Evolutionary conservation across 2,888 invertebrate genomes (phyloP).

Genomic region (Meghimatium bilineatum): DNA sequence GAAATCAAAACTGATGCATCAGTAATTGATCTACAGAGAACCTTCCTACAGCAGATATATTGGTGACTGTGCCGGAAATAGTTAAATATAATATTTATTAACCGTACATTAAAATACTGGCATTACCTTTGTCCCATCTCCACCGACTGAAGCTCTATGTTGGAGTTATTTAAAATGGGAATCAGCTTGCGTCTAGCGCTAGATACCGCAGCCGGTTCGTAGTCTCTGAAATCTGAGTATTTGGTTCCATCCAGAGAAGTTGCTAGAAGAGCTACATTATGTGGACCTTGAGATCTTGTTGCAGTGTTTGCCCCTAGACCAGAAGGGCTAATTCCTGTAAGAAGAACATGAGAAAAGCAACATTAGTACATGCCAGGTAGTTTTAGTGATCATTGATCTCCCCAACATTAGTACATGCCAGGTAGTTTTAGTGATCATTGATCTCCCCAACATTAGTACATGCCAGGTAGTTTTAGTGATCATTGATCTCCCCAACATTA

Average conservation of each 20-base stretch:
- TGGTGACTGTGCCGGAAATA: background rate
- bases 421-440: too few species aligned
- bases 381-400: too few species aligned
- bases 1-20: too few species aligned
- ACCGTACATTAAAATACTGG: background rate
- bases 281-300: conserved; percentile 4
- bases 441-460: too few species aligned
- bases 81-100: too few species aligned
- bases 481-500: too few species aligned
- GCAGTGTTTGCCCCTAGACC: background rate
- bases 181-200: conserved; percentile 61
- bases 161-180: conserved; percentile 64
- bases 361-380: too few species aligned
- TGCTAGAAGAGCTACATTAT: background rate
- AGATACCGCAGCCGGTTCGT: conserved; percentile 57
- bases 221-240: conserved; percentile 62
- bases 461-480: too few species aligned
- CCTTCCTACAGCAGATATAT: too few species aligned
- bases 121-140: conserved; percentile 66
- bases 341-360: background rate
- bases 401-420: too few species aligned
- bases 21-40: too few species aligned
- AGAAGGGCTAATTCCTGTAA: conserved; percentile 8
- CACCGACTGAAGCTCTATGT: conserved; percentile 60
- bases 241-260: conserved; percentile 4